These are phyloP conservation scores for Diarsia dahlii DNA, from an alignment of 2,888 invertebrate species.

Conservation along the genomic window DNA sequence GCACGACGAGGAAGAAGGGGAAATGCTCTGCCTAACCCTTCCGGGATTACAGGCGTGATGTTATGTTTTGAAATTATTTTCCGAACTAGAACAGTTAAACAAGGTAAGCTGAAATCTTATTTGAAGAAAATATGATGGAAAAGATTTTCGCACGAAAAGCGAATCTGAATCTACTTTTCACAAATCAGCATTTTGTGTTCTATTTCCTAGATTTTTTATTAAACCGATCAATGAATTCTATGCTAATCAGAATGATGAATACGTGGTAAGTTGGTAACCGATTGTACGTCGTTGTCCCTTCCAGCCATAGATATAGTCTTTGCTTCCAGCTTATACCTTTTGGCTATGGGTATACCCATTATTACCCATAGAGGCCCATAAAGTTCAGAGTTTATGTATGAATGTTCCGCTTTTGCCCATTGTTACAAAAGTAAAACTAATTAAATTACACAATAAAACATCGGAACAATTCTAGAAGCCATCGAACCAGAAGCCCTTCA, in stretches of 20 bases:
- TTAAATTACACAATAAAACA: slow-evolving; percentile 43
- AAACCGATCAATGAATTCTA: no score
- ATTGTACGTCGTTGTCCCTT: no score
- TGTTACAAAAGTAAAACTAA: slow-evolving; percentile 9
- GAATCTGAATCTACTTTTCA: background rate
- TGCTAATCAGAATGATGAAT: no score
- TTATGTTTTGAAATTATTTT: background rate
- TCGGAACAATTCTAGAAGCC: slow-evolving; percentile 27
- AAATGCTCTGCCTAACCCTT: background rate
- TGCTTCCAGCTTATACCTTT: no score
- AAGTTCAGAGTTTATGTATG: background rate
- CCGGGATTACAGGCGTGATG: background rate
- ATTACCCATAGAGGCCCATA: no score
- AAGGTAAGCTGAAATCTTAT: background rate
- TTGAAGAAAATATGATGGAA: background rate
- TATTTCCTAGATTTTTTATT: no score
- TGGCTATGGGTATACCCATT: no score
- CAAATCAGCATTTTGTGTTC: background rate
- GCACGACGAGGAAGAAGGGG: no score
- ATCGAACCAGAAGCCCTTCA: slow-evolving; percentile 70
- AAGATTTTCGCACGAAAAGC: background rate
- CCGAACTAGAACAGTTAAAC: background rate
- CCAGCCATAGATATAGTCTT: no score
- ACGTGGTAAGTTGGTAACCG: no score
- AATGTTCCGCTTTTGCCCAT: background rate